Conservation (phyloP, 2,797 vertebrate species). For the Emys orbicularis region DNA sequence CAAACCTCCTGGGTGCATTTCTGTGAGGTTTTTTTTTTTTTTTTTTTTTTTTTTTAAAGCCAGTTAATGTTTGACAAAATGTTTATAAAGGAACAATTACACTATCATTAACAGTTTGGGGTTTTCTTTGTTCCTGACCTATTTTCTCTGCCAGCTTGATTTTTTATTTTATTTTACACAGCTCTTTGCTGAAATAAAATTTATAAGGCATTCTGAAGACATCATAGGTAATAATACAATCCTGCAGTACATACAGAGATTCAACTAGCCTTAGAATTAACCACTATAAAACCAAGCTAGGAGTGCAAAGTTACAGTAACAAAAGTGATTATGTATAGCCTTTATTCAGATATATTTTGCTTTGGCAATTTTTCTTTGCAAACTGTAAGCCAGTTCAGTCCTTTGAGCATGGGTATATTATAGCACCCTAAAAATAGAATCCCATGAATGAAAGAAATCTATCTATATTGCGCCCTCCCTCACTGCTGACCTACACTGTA, state of each 20-base stretch:
- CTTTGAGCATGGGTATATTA: not conserved
- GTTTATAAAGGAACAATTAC: slow-evolving; percentile 6
- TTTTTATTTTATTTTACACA: slow-evolving; percentile 49
- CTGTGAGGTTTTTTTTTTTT: not conserved
- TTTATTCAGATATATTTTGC: slow-evolving; percentile 1
- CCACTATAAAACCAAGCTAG: slow-evolving; percentile 5
- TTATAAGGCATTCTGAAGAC: slow-evolving; percentile 2
- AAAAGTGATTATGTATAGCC: not conserved
- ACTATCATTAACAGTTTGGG: not conserved
- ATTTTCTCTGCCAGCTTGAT: not conserved
- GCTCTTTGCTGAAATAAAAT: slow-evolving; percentile 8
- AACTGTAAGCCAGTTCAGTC: not conserved
- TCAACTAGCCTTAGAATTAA: not conserved
- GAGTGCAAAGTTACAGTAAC: not conserved
- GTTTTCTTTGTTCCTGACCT: slow-evolving; percentile 12
- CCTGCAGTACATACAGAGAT: not conserved
- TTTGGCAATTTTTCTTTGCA: not conserved
- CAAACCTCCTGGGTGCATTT: not conserved
- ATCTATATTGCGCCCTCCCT: not conserved
- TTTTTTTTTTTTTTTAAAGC: not conserved
- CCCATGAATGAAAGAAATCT: not conserved
- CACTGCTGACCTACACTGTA: not conserved
- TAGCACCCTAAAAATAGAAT: not conserved
- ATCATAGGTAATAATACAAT: slow-evolving; percentile 24
- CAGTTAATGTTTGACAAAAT: slow-evolving; percentile 21